Percentiles rank a stretch among this genome's conserved stretches.
These are phyloP conservation scores for Enteromius unitaeniatus DNA, from an alignment of 2,797 vertebrate species.

Conservation along the genomic window DNA sequence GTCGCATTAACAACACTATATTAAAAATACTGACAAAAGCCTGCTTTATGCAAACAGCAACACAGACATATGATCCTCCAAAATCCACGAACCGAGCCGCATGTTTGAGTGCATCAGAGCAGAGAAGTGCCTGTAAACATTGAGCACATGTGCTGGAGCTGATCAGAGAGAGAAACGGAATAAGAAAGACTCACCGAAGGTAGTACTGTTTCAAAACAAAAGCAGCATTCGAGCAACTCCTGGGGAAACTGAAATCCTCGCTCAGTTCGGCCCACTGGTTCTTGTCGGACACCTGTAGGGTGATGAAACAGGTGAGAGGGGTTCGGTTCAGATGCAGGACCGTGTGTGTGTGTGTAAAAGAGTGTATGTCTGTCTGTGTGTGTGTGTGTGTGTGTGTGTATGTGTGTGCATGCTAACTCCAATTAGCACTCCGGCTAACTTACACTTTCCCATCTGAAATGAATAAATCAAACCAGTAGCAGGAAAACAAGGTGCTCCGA, in stretches of 20 bases:
- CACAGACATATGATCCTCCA: neutral
- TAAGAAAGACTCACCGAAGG: slow-evolving; percentile 91
- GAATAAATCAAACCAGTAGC: neutral
- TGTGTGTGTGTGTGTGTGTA: slow-evolving; percentile 13
- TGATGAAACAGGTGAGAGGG: slow-evolving; percentile 59
- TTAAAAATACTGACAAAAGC: neutral
- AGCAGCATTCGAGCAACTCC: slow-evolving; percentile 98
- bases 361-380: neutral
- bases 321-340: slow-evolving; percentile 32
- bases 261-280: slow-evolving; percentile 97
- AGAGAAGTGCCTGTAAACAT: slow-evolving; percentile 77
- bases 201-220: slow-evolving; percentile 99
- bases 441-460: neutral
- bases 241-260: slow-evolving; percentile 98
- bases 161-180: slow-evolving; percentile 46
- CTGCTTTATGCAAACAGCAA: neutral
- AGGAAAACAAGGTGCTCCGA: neutral
- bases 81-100: slow-evolving; percentile 15
- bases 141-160: slow-evolving; percentile 77
- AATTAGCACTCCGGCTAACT: slow-evolving; percentile 61
- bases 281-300: slow-evolving; percentile 95
- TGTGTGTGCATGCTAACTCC: slow-evolving; percentile 54
- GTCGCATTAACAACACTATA: neutral
- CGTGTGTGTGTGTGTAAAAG: slow-evolving; percentile 5
- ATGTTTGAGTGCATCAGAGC: slow-evolving; percentile 52